phyloP scores from a whole-genome alignment of 2,888 invertebrate genomes.

The Lycophotia porphyrea region DNA sequence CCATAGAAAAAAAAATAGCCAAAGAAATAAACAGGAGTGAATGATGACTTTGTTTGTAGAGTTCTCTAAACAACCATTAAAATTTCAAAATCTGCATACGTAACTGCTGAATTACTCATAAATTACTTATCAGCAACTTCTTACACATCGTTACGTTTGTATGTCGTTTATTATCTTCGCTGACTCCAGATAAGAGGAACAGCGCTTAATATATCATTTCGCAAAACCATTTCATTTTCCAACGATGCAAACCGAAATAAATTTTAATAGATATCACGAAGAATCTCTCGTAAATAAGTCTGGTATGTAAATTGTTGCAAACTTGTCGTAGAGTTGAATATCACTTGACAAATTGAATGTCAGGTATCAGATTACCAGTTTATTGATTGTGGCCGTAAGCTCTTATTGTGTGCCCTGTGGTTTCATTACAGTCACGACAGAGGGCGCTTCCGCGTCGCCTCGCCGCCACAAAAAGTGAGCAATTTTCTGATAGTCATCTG shows the following conservation, averaged over 20 bases:
- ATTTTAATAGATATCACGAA: conserved; percentile 53
- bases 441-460: conserved; percentile 77
- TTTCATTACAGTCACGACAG: conserved; percentile 80
- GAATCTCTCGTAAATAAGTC: conserved; percentile 46
- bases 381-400: conserved; percentile 66
- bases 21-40: neutral
- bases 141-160: conserved; percentile 44
- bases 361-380: conserved; percentile 69
- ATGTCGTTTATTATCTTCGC: conserved; percentile 49
- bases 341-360: conserved; percentile 69
- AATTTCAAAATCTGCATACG: conserved; percentile 27
- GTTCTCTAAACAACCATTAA: conserved; percentile 13
- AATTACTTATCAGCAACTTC: conserved; percentile 47
- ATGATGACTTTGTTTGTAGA: neutral
- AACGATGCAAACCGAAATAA: conserved; percentile 37
- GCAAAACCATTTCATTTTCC: conserved; percentile 39
- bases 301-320: conserved; percentile 48
- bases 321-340: conserved; percentile 56
- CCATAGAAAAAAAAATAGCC: neutral
- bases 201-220: conserved; percentile 47
- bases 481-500: conserved; percentile 89
- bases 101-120: conserved; percentile 35
- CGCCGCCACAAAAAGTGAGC: conserved; percentile 85
- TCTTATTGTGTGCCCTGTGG: conserved; percentile 63
- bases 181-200: conserved; percentile 42